These are phyloP conservation scores for Neotragus pygmaeus DNA, from an alignment of 2,113 vertebrate genomes.

Conservation along the genomic window DNA sequence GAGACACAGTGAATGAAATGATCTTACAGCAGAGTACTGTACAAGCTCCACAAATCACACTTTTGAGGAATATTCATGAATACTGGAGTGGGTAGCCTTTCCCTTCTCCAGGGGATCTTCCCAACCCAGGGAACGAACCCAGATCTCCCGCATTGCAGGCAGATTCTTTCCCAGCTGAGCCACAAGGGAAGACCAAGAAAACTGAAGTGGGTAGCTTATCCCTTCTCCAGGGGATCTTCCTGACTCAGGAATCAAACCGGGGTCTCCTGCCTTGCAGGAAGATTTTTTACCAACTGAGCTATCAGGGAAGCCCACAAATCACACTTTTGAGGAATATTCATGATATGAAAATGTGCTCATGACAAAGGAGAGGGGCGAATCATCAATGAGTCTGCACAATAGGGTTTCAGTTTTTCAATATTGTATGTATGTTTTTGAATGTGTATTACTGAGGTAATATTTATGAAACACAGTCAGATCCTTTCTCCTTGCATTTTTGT, in stretches of 20 bases:
- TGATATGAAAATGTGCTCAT: background rate
- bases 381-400: background rate
- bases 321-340: background rate
- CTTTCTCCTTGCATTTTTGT: background rate
- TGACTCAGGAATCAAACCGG: background rate
- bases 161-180: background rate
- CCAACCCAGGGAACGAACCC: background rate
- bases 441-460: background rate
- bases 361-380: background rate
- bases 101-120: background rate
- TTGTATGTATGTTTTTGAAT: background rate
- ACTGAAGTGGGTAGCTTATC: background rate
- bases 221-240: background rate
- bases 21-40: background rate
- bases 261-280: background rate
- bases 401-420: background rate
- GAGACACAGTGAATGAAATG: background rate
- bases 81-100: background rate
- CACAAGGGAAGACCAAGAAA: background rate
- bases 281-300: background rate
- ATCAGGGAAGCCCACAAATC: background rate
- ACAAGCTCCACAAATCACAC: background rate
- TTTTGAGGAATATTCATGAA: background rate
- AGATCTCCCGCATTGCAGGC: background rate
- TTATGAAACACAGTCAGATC: background rate